Base-by-base conservation (phyloP, 1,140 invertebrate species). In the Melitaea cinxia region DNA sequence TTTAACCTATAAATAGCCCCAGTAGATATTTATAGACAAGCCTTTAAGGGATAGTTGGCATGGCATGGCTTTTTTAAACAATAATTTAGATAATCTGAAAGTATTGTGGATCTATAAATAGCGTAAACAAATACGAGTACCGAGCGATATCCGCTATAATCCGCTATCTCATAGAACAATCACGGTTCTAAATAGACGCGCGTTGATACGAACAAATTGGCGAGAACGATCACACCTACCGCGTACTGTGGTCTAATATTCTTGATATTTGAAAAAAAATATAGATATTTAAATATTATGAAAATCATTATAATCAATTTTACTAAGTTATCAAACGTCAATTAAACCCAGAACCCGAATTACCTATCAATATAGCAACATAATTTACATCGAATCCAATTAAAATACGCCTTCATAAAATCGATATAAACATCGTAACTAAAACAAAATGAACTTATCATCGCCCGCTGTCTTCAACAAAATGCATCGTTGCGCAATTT, bases 121-220 rank as follows among this genome's bases (percentile, higher is more conserved):
- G n/a, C n/a, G 6, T 12, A 21, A 47, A 24, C 23, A 47, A 47
- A 47, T 23, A 21, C 17, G 17, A 23, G 47, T 71, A 57, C 64
- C 56, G 21, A 15, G 33, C 15, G n/a, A 37, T 52, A 65, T 65
- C 55, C 56, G 33, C 49, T 53, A 26, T 52, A 69, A 72, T 65
- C 54, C 49, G 70, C 56, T 80, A 65, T 75, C 82, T 72, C 78
- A 77, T 75, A 70, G 75, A 77, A 84, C 78, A 82, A 85, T 77
- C 70, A 73, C 47, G 63, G 66, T 59, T 65, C 68, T 80, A 80
- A 82, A 88, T 84, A 80, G 77, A 79, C 53, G 47, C 73, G 85
- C 80, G 83, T 78, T 76, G 78, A 85, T 76, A 71, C 78, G 78
- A 76, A 73, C 78, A 78, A 83, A 88, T 85, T 86, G 82, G 78